These are phyloP conservation scores for Pyrgilauda ruficollis DNA, from an alignment of 2,113 vertebrate species.

Conservation along the genomic window DNA sequence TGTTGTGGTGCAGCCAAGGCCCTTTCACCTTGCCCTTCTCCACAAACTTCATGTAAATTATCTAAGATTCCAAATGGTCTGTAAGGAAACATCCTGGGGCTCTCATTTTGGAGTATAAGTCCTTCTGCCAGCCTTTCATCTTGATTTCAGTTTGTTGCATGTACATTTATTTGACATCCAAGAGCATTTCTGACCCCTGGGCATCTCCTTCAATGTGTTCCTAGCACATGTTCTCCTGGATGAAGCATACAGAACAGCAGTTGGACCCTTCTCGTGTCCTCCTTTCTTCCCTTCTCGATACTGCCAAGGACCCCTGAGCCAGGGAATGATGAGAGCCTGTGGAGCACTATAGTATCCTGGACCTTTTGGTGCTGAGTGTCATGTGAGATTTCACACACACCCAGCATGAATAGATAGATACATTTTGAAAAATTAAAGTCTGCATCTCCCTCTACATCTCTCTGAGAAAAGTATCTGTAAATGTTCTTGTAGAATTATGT, in stretches of 20 bases:
- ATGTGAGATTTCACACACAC: neutral
- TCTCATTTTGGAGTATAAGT: constrained; percentile 9
- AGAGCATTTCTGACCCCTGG: constrained; percentile 45
- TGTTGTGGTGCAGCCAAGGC: neutral
- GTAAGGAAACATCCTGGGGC: constrained; percentile 31
- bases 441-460: neutral
- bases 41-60: constrained; percentile 22
- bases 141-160: constrained; percentile 35
- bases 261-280: neutral
- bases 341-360: neutral
- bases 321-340: neutral
- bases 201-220: constrained; percentile 42
- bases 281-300: neutral
- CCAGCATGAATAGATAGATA: neutral
- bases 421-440: neutral
- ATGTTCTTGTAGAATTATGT: neutral
- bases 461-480: neutral
- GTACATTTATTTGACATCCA: constrained; percentile 56
- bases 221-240: constrained; percentile 23
- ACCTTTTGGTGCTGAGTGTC: neutral
- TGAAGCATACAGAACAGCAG: constrained; percentile 2
- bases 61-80: neutral
- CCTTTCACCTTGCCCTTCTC: constrained; percentile 13
- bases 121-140: constrained; percentile 31
- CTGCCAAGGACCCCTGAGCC: neutral